phyloP scores from a whole-genome alignment of 2,888 invertebrate species.

The Acrocyrtus sp. region DNA sequence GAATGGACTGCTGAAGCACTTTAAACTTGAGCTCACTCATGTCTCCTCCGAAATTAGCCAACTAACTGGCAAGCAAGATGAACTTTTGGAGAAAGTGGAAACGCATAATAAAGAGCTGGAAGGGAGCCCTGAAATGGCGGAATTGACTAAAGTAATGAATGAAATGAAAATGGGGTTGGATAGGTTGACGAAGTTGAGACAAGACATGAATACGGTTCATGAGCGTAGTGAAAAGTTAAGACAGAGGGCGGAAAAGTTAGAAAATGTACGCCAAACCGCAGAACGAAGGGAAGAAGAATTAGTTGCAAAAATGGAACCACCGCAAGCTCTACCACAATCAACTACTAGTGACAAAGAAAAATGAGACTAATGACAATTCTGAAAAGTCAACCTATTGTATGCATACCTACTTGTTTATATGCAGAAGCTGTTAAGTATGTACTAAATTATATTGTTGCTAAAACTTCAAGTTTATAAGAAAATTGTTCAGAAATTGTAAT shows the following conservation, averaged over 20 bases:
- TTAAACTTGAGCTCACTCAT: conserved; percentile 55
- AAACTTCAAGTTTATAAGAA: too few species aligned
- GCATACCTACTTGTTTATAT: too few species aligned
- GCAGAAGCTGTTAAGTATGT: too few species aligned
- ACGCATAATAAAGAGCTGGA: conserved; percentile 52
- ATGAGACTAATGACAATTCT: conserved; percentile 3
- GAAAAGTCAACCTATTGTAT: too few species aligned
- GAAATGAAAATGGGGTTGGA: conserved; percentile 60
- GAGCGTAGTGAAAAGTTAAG: conserved; percentile 60
- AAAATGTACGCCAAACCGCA: conserved; percentile 45
- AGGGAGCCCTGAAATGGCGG: conserved; percentile 46
- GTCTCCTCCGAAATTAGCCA: conserved; percentile 54
- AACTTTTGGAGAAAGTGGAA: conserved; percentile 52
- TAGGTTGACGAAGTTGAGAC: conserved; percentile 57
- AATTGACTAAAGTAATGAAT: conserved; percentile 56
- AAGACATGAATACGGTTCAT: conserved; percentile 61
- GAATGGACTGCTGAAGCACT: conserved; percentile 51
- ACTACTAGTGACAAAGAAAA: not conserved
- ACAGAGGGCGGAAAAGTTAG: conserved; percentile 49
- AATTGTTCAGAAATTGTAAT: too few species aligned
- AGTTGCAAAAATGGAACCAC: conserved; percentile 53
- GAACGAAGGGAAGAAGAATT: conserved; percentile 48
- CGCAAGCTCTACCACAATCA: conserved; percentile 20
- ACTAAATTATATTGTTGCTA: too few species aligned
- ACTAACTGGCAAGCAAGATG: conserved; percentile 51